Percentiles rank a stretch among this genome's conserved stretches.
These are phyloP conservation scores for Micrasema longulum DNA, from an alignment of 1,140 invertebrate genomes.

Conservation along the genomic window DNA sequence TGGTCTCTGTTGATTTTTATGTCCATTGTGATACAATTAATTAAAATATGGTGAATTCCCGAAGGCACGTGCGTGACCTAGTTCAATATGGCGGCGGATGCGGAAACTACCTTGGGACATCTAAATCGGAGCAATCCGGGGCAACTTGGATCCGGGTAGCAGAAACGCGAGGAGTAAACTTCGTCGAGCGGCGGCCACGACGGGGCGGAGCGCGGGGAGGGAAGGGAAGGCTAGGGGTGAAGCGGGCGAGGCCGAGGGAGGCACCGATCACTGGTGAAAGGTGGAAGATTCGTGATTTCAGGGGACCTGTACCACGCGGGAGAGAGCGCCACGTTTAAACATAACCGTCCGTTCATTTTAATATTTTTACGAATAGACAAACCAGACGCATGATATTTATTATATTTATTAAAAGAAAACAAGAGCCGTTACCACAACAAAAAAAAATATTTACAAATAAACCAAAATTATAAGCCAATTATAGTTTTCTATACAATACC, in stretches of 20 bases:
- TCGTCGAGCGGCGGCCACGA: not conserved
- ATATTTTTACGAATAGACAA: no score
- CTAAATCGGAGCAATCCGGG: slow-evolving; percentile 42
- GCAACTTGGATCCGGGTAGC: slow-evolving; percentile 46
- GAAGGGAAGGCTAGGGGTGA: not conserved
- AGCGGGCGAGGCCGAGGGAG: not conserved
- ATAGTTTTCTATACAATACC: no score
- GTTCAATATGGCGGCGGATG: slow-evolving; percentile 22
- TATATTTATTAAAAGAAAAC: no score
- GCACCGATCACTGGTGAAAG: not conserved
- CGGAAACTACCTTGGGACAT: slow-evolving; percentile 36
- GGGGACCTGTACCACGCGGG: no score
- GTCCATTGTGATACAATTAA: not conserved
- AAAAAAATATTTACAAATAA: no score
- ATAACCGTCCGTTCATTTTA: no score
- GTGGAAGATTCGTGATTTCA: not conserved
- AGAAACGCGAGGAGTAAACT: slow-evolving; percentile 25
- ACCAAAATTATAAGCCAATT: no score
- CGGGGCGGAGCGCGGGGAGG: not conserved
- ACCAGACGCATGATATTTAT: no score
- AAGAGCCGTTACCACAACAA: no score
- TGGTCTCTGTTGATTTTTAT: not conserved
- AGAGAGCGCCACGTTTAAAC: no score
- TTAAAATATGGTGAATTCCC: not conserved
- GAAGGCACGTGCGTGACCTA: slow-evolving; percentile 22